Base-by-base conservation (phyloP, 1,140 invertebrate genomes). In the Panonychus citri region DNA sequence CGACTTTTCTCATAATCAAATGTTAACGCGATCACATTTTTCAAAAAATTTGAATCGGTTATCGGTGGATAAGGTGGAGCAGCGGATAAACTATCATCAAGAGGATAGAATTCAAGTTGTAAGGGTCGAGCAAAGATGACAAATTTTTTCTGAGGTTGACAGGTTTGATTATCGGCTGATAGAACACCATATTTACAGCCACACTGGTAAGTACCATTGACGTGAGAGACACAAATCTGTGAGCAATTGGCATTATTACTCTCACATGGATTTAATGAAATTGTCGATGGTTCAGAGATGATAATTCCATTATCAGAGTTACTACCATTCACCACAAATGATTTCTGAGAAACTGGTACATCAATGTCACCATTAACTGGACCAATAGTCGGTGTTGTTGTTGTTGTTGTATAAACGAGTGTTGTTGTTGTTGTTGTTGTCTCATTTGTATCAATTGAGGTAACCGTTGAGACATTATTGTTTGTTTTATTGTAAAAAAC, bases 11-110 rank as follows among this genome's bases (percentile, higher is more conserved):
- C 70, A 65, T 84, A 85, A 70, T 87, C 82, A 68, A 80, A 85
- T 3, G 81, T 76, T 7, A 91, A 71, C 28, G 81, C 83, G 63
- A 89, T 86, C 3, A 83, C 83, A 69, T 88, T 87, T 48, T 80
- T 72, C 74, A 88, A 81, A 56, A 78, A 67, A 3, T 76, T 74
- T 54, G 73, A 74, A 61, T 81, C 77, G 57, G 78, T 74, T 30
- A 89, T 83, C n/a, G 75, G 72, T 39, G 77, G 75, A 59, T 81
- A 78, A 0, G 85, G 83, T 28, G 81, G 74, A 64, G 85, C 86
- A 19, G 4, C 15, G 28, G 13, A 49, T n/a, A 24, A 1, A 19
- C 21, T 46, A 62, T 83, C 75, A 62, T 83, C 78, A 3, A 84
- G 76, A 59, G 78, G 82, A 61, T 84, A 82, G 54, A 86, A 81